These are phyloP conservation scores for Heloderma charlesbogerti DNA, from an alignment of 2,113 vertebrate genomes.

Conservation along the genomic window DNA sequence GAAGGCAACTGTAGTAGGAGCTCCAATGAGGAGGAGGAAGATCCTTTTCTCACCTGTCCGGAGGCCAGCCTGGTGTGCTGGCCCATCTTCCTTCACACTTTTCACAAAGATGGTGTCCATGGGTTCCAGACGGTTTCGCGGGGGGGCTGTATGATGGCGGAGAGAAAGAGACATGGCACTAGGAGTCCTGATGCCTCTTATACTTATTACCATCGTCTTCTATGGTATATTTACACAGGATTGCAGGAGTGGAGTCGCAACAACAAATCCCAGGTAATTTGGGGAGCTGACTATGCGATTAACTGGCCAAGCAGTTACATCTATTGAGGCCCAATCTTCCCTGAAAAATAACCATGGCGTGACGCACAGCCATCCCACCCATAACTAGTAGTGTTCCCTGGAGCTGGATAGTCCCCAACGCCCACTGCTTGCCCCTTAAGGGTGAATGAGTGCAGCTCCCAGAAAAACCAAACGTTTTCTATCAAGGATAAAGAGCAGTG, in stretches of 20 bases:
- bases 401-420: not conserved
- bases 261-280: too few species aligned
- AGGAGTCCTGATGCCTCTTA: not conserved
- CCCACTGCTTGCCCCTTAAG: not conserved
- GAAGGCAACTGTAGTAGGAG: not conserved
- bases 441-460: not conserved
- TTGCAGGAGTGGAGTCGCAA: not conserved
- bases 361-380: too few species aligned
- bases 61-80: slow-evolving; percentile 91
- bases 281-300: rapidly evolving
- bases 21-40: not conserved
- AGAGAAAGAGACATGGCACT: slow-evolving; percentile 21
- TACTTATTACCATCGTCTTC: not conserved
- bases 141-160: slow-evolving; percentile 39
- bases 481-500: not conserved
- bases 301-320: not conserved
- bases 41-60: slow-evolving; percentile 85
- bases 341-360: rapidly evolving
- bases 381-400: not conserved
- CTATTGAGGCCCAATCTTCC: not conserved
- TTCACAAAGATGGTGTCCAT: slow-evolving; percentile 99
- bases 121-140: slow-evolving; percentile 88
- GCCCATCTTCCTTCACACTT: slow-evolving; percentile 92
- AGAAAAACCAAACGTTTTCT: slow-evolving; percentile 1
- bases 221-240: not conserved